Evolutionary conservation across 2,888 invertebrate species (phyloP).

Genomic region (Sisyra nigra): DNA sequence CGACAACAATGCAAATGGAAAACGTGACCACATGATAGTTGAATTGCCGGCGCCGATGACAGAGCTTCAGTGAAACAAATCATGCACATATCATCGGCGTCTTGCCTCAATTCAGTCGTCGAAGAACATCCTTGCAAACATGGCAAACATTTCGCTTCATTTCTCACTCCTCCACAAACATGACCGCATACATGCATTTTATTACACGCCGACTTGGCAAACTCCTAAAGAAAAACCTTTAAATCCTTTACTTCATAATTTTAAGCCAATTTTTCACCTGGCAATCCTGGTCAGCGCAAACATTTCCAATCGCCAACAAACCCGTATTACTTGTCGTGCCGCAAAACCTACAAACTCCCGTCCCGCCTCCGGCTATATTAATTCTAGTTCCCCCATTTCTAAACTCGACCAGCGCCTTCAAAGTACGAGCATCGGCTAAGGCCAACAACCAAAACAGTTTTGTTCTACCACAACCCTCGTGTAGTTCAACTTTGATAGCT

Average conservation of each 20-base stretch:
- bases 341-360: slow-evolving; percentile 79
- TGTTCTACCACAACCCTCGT: slow-evolving; percentile 89
- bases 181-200: slow-evolving; percentile 79
- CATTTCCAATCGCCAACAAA: slow-evolving; percentile 77
- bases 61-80: slow-evolving; percentile 96
- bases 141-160: slow-evolving; percentile 71
- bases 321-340: slow-evolving; percentile 72
- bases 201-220: slow-evolving; percentile 66
- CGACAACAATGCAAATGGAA: slow-evolving; percentile 89
- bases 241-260: not conserved
- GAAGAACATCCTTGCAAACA: slow-evolving; percentile 71
- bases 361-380: slow-evolving; percentile 23
- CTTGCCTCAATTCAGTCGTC: slow-evolving; percentile 55
- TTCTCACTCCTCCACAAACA: slow-evolving; percentile 82
- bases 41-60: slow-evolving; percentile 87
- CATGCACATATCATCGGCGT: slow-evolving; percentile 99
- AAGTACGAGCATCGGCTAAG: slow-evolving; percentile 80
- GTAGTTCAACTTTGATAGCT: slow-evolving; percentile 91
- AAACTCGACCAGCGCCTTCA: slow-evolving; percentile 84
- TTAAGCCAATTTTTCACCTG: slow-evolving; percentile 36
- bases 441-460: slow-evolving; percentile 91
- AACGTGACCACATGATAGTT: slow-evolving; percentile 87
- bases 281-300: slow-evolving; percentile 88
- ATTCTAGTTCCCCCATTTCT: slow-evolving; percentile 51
- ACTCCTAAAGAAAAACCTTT: slow-evolving; percentile 35